Evolutionary conservation across 1,140 invertebrate genomes (phyloP).

Genomic region (Diprion similis): DNA sequence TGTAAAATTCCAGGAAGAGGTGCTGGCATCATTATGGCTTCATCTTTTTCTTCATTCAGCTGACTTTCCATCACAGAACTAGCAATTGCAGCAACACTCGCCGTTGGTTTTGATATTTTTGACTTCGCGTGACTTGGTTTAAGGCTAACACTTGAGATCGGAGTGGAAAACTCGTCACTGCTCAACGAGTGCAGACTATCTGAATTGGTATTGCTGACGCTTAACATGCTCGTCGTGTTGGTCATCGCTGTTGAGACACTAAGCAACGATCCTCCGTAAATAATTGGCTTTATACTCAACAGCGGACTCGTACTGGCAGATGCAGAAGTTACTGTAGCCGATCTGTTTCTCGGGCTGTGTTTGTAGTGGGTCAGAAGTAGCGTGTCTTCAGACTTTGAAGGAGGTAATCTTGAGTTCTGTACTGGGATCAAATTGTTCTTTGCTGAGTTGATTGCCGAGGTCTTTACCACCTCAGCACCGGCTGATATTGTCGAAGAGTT

Average conservation of each 20-base stretch:
- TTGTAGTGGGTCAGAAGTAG: conserved; percentile 67
- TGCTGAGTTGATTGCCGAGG: conserved; percentile 23
- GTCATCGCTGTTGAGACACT: conserved; percentile 48
- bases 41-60: conserved; percentile 48
- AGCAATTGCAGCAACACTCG: conserved; percentile 53
- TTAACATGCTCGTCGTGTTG: conserved; percentile 67
- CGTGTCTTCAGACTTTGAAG: conserved; percentile 80
- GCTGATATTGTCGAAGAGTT: conserved; percentile 51
- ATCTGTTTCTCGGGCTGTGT: conserved; percentile 63
- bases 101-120: conserved; percentile 47
- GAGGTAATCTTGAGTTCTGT: conserved; percentile 64
- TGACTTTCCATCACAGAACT: conserved; percentile 39
- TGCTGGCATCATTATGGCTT: conserved; percentile 50
- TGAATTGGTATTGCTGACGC: conserved; percentile 56
- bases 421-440: conserved; percentile 41
- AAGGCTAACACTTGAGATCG: conserved; percentile 36
- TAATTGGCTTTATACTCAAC: conserved; percentile 65
- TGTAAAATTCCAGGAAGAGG: conserved; percentile 71
- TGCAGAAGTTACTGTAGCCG: conserved; percentile 64
- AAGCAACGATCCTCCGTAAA: conserved; percentile 59
- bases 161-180: conserved; percentile 55
- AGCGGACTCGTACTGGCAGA: conserved; percentile 73
- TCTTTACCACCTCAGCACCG: conserved; percentile 43
- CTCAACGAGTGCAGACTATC: conserved; percentile 69
- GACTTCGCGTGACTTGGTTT: conserved; percentile 37